Evolutionary conservation across 1,140 invertebrate genomes (phyloP).

Genomic region (Mactra quadrangularis): DNA sequence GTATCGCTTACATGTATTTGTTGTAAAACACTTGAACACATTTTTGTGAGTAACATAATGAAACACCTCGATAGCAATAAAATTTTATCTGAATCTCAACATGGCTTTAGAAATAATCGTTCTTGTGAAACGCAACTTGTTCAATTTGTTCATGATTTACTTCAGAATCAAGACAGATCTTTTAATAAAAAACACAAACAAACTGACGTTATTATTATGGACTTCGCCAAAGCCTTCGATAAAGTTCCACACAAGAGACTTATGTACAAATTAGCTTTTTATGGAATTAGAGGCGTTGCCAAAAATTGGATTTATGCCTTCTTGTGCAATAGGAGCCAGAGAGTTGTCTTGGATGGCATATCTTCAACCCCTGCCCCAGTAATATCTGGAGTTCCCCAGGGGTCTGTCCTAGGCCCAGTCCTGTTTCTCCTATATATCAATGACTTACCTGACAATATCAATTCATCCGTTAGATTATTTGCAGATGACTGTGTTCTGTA

Average conservation of each 20-base stretch:
- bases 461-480: too few relatives aligned
- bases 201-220: constrained; percentile 55
- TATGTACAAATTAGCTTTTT: too few relatives aligned
- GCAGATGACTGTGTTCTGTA: too few relatives aligned
- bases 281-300: too few relatives aligned
- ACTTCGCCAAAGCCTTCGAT: constrained; percentile 65
- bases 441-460: too few relatives aligned
- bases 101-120: constrained; percentile 33
- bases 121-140: constrained; percentile 51
- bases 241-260: constrained; percentile 58
- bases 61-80: neutral
- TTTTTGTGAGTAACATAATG: constrained; percentile 3
- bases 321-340: too few relatives aligned
- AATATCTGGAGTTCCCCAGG: too few relatives aligned
- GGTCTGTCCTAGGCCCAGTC: too few relatives aligned
- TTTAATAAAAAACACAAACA: constrained; percentile 23
- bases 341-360: too few relatives aligned
- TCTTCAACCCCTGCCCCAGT: too few relatives aligned
- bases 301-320: too few relatives aligned
- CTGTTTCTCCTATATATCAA: too few relatives aligned
- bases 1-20: neutral
- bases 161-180: neutral
- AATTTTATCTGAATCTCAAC: constrained; percentile 20
- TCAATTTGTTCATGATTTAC: constrained; percentile 27
- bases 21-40: neutral